These are phyloP conservation scores for Scaptomyza cyrtandrae DNA, from an alignment of 2,888 invertebrate species.

Conservation along the genomic window DNA sequence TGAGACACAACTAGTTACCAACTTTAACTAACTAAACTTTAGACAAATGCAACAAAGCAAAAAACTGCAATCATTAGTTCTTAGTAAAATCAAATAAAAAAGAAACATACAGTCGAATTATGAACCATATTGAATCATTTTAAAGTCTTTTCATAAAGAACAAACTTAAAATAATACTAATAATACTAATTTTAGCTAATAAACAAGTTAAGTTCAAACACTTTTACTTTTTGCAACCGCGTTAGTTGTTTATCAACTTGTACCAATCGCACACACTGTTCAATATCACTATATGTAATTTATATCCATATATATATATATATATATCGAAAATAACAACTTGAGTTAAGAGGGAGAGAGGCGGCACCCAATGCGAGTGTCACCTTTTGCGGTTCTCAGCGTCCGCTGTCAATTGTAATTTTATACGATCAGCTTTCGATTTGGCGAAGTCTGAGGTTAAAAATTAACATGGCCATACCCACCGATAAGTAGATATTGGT, in stretches of 20 bases:
- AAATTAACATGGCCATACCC: slow-evolving; percentile 72
- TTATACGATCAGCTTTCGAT: slow-evolving; percentile 79
- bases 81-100: no score
- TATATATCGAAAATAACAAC: slow-evolving; percentile 49
- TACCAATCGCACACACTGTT: slow-evolving; percentile 54
- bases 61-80: no score
- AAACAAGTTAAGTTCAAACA: slow-evolving; percentile 12
- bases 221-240: slow-evolving; percentile 50
- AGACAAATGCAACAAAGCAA: no score
- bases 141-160: background rate
- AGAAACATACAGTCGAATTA: no score
- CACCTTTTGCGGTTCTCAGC: slow-evolving; percentile 76
- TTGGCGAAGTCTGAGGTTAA: slow-evolving; percentile 80
- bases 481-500: slow-evolving; percentile 76
- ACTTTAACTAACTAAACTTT: no score
- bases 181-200: background rate
- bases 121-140: no score
- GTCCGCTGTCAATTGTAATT: slow-evolving; percentile 76
- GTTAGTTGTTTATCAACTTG: slow-evolving; percentile 41
- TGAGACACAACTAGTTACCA: no score
- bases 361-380: slow-evolving; percentile 66
- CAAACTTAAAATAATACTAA: no score
- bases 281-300: slow-evolving; percentile 60
- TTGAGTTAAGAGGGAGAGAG: slow-evolving; percentile 23
- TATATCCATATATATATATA: slow-evolving; percentile 36